Evolutionary conservation across 2,113 vertebrate species (phyloP).

Genomic region (Butorides virescens): DNA sequence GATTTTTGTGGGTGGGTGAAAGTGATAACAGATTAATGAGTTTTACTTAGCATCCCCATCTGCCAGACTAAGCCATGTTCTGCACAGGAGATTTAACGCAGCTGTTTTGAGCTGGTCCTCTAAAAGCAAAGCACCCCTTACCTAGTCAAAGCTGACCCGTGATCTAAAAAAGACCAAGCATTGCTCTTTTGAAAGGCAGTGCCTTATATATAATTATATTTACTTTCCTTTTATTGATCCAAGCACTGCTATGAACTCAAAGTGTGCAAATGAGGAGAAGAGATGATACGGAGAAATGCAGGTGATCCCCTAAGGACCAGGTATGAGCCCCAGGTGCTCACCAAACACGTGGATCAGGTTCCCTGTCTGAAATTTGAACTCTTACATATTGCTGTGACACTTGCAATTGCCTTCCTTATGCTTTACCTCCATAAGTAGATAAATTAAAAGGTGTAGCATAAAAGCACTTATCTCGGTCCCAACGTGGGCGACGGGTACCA

Average conservation of each 20-base stretch:
- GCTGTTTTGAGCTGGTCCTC: conserved; percentile 29
- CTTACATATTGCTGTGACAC: fast-evolving
- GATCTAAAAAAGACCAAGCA: neutral
- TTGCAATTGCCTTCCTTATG: neutral
- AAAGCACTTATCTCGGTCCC: neutral
- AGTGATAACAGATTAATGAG: conserved; percentile 60
- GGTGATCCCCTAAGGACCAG: neutral
- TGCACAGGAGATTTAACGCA: conserved; percentile 16
- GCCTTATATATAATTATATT: neutral
- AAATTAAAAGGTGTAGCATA: fast-evolving
- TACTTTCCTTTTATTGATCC: neutral
- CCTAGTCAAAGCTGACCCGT: neutral
- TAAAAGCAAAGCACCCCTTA: neutral
- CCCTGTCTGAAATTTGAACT: neutral
- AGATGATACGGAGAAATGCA: neutral
- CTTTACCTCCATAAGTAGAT: neutral
- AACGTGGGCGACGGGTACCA: fast-evolving
- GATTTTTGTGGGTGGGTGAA: conserved; percentile 57
- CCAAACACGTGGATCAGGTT: neutral
- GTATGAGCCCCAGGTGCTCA: neutral
- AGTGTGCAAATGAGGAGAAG: neutral
- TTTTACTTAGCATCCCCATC: conserved; percentile 46
- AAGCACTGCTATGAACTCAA: neutral
- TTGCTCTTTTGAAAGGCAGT: neutral
- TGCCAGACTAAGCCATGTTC: conserved; percentile 18